Evolutionary conservation across 2,888 invertebrate genomes (phyloP), one percentile per base, ranked within the genome.

Genomic region (Chymomyza procnemis): DNA sequence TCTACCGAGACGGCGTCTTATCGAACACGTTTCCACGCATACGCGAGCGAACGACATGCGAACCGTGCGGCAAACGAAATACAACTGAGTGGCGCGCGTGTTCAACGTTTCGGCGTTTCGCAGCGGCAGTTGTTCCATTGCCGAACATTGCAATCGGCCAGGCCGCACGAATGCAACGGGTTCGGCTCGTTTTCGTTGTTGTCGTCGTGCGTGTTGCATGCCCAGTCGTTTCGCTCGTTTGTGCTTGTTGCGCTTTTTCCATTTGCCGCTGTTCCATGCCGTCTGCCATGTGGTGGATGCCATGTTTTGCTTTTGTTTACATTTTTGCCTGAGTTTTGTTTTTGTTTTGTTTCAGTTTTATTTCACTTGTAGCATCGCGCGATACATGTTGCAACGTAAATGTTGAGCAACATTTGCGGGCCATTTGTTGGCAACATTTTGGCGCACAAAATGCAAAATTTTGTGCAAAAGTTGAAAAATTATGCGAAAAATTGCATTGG

Each of bases 11-110:
- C 60, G 18, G 55, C 19, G 14, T 54, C 52, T 54, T 50, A 59
- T 12, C 50, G 50, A 50, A 6, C 16, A 16, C 50, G 50, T 8
- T 50, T 50, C 50, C 50, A 50, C 50, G 50, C 50, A 50, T 18
- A 19, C 50, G 50, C 16, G 50, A 50, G 5, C 54, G 54, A 9
- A 21, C 72, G 66, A 76, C 82, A 78, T 83, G 80, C 87, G 83
- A 89, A 79, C 81, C 85, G 80, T 71, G 80, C 82, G 86, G 80
- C 85, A 79, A 87, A 80, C 80, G 75, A 85, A 79, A 77, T 70
- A 67, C 78, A 83, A 86, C 85, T 86, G 69, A 85, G n/a, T n/a
- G n/a, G n/a, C 69, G 19, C 65, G 26, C 47, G 61, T 58, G 54
- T 41, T 41, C 34, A 0, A 9, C 9, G 34, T 41, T 12, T 3